Evolutionary conservation across 2,113 vertebrate genomes (phyloP), one percentile per base, ranked within the genome.

Genomic region (Menura novaehollandiae): DNA sequence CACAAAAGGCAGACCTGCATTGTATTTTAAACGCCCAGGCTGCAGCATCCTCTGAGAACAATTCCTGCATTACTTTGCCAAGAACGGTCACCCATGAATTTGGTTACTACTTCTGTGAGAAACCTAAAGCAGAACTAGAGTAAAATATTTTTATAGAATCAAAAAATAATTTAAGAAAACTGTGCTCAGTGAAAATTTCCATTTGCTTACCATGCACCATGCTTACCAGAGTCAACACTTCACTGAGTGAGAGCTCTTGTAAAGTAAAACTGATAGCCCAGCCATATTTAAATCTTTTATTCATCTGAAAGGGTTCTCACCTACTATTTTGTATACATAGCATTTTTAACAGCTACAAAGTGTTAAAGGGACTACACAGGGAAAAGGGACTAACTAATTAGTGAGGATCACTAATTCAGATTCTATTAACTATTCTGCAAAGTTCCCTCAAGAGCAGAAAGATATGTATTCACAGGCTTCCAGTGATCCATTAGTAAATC

Each of bases 1-100:
- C 59, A 88, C 60, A 91, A 95, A 94, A 96, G 90, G 73, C 85
- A 96, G 81, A 93, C 78, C 88, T 78, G 91, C 95, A 88, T 23
- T 74, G 53, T 85, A 58, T 93, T 64, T 91, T 95, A 89, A 97
- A 85, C 35, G 53, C 11, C 27, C 77, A 66, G 24, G 39, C 79
- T 87, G 33, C 88, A 89, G 49, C 67, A 68, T 24, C n/a, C 41
- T 10, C 56, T 60, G 78, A 94, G 63, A 56, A 62, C 51, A 86
- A 86, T 47, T 63, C 76, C 53, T 80, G 46, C 39, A 39, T 60
- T 85, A 52, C 35, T 84, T 88, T 67, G 30, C 55, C 59, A 80
- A 86, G 64, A 56, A 51, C 55, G 82, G 35, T 44, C 69, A 76
- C 39, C 23, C 15, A 63, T n/a, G 33, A 56, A 89, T 94, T 81